Evolutionary conservation across 2,888 invertebrate species (phyloP).

Genomic region (Metalampra italica): DNA sequence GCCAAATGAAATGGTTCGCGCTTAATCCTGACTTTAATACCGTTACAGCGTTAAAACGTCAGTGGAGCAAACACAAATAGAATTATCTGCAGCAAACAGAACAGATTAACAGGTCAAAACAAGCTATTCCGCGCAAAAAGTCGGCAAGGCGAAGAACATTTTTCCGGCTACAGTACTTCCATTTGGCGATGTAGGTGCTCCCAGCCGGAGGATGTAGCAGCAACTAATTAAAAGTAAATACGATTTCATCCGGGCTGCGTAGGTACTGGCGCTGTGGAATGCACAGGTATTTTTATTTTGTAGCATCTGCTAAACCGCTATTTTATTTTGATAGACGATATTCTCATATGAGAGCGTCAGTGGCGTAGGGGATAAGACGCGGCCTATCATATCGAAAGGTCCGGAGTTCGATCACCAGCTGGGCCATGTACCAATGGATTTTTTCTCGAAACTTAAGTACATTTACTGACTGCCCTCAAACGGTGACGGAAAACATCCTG

Average conservation of each 20-base stretch:
- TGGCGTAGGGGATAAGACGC: too few relatives aligned
- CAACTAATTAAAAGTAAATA: slow-evolving; percentile 19
- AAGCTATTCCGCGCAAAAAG: neutral
- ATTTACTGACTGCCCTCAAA: too few relatives aligned
- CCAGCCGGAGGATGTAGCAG: neutral
- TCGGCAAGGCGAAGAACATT: neutral
- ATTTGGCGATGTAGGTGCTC: neutral
- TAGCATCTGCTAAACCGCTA: neutral
- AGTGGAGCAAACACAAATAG: neutral
- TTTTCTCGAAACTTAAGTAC: too few relatives aligned
- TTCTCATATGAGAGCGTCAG: too few relatives aligned
- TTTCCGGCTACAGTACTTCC: neutral
- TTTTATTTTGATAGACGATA: too few relatives aligned
- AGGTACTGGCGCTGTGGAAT: too few relatives aligned
- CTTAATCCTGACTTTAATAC: neutral
- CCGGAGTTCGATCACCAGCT: too few relatives aligned
- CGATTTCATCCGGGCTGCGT: slow-evolving; percentile 6
- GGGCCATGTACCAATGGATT: too few relatives aligned
- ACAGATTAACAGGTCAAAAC: neutral
- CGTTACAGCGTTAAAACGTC: neutral
- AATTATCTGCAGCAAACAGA: neutral
- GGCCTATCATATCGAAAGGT: too few relatives aligned
- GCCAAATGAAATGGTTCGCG: slow-evolving; percentile 3
- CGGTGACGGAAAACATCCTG: too few relatives aligned
- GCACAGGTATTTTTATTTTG: too few relatives aligned